These are phyloP conservation scores for Andrena praecox DNA, from an alignment of 2,888 invertebrate species.

Conservation along the genomic window DNA sequence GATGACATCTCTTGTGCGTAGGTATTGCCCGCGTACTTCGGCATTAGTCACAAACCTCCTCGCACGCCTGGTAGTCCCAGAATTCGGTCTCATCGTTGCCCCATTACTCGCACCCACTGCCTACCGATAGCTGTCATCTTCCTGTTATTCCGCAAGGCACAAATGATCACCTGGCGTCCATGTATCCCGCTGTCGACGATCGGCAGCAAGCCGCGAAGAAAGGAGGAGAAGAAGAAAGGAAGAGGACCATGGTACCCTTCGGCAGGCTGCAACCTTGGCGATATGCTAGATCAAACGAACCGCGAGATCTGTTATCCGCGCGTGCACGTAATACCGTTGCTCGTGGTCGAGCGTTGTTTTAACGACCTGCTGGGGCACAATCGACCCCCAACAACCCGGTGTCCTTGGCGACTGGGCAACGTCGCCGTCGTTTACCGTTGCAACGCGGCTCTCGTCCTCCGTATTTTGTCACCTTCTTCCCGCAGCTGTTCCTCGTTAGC, in stretches of 20 bases:
- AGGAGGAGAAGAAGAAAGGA: constrained; percentile 24
- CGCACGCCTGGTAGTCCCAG: not conserved
- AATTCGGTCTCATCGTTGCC: not conserved
- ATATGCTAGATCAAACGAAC: constrained; percentile 14
- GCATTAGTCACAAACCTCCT: too few species aligned
- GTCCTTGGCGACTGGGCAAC: constrained; percentile 65
- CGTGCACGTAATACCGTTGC: constrained; percentile 65
- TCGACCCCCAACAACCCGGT: constrained; percentile 42
- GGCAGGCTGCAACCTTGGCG: constrained; percentile 40
- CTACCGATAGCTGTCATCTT: constrained; percentile 27
- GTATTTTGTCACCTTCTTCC: constrained; percentile 42
- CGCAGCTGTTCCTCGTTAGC: constrained; percentile 27
- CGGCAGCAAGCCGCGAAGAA: not conserved
- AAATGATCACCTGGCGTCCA: not conserved
- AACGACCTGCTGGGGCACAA: constrained; percentile 33
- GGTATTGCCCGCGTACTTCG: too few species aligned
- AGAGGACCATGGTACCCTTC: constrained; percentile 26
- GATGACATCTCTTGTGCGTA: too few species aligned
- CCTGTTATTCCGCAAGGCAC: not conserved
- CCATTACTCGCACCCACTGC: not conserved
- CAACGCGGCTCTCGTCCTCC: constrained; percentile 59
- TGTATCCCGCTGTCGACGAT: not conserved
- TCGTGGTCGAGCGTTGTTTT: constrained; percentile 33
- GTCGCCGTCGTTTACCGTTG: constrained; percentile 65
- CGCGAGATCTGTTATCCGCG: constrained; percentile 18